Evolutionary conservation across 2,888 invertebrate genomes (phyloP).

Genomic region (Cataglyphis altisquamis): DNA sequence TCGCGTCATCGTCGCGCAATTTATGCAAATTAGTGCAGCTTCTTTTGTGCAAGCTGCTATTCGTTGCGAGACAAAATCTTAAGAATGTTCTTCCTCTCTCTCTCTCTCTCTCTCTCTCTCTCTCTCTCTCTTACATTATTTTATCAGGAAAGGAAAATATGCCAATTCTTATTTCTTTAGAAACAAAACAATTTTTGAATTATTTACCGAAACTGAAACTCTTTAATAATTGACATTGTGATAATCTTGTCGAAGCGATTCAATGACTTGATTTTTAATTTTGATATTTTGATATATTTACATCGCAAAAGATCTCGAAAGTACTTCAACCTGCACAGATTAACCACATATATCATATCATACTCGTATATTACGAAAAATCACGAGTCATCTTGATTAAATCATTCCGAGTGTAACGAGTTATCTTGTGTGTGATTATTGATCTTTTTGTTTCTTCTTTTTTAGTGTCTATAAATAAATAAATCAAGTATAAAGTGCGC

Average conservation of each 20-base stretch:
- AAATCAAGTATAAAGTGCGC: not conserved
- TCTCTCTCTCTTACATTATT: not conserved
- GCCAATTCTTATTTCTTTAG: not conserved
- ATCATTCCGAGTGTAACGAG: not conserved
- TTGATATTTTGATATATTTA: not conserved
- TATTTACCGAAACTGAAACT: not conserved
- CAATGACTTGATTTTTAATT: not conserved
- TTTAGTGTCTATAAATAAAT: not conserved
- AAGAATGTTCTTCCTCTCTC: not conserved
- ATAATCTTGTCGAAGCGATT: not conserved
- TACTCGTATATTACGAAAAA: not conserved
- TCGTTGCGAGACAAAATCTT: conserved; percentile 14
- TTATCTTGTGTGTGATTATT: not conserved
- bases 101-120: not conserved
- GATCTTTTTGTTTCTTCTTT: not conserved
- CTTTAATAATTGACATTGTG: not conserved
- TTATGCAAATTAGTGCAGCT: conserved; percentile 75
- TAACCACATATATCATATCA: not conserved
- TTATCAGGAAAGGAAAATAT: not conserved
- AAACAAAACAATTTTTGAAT: not conserved
- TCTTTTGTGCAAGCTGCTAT: conserved; percentile 35
- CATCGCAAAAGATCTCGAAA: not conserved
- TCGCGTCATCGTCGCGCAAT: conserved; percentile 62
- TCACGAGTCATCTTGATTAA: not conserved
- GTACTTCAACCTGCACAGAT: not conserved